Conservation (phyloP, 2,888 invertebrate genomes). For the Drosophila picticornis region DNA sequence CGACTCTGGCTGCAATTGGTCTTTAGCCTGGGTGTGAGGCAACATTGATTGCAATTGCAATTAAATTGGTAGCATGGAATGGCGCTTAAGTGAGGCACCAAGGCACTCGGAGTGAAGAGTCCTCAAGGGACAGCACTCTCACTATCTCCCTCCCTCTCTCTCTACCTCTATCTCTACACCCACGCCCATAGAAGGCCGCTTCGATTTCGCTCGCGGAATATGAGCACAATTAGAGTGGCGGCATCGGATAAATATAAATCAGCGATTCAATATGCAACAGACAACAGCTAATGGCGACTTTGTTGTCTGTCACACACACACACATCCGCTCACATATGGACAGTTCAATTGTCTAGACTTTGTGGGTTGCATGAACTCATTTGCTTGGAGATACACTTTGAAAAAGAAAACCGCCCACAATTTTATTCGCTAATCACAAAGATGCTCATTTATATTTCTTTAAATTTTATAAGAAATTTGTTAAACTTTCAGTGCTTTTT, state of each 20-base stretch:
- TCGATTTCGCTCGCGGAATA: slow-evolving; percentile 5
- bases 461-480: too few species aligned
- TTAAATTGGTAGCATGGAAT: slow-evolving; percentile 60
- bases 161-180: slow-evolving; percentile 13
- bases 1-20: background rate
- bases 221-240: slow-evolving; percentile 23
- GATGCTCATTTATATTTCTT: background rate
- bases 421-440: too few species aligned
- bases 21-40: slow-evolving; percentile 9
- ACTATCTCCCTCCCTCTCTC: background rate
- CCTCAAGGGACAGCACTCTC: background rate
- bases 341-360: slow-evolving; percentile 50
- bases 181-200: slow-evolving; percentile 15
- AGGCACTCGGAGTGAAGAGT: background rate
- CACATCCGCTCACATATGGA: background rate
- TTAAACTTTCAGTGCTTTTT: too few species aligned
- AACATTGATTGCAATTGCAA: slow-evolving; percentile 60
- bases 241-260: slow-evolving; percentile 25
- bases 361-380: slow-evolving; percentile 53
- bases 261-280: slow-evolving; percentile 39
- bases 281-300: slow-evolving; percentile 21
- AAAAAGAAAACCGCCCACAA: background rate
- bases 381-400: slow-evolving; percentile 4
- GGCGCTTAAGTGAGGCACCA: slow-evolving; percentile 45
- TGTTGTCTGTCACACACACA: slow-evolving; percentile 21